Conservation (phyloP, 2,113 vertebrate species). For the Larimichthys polyactis region DNA sequence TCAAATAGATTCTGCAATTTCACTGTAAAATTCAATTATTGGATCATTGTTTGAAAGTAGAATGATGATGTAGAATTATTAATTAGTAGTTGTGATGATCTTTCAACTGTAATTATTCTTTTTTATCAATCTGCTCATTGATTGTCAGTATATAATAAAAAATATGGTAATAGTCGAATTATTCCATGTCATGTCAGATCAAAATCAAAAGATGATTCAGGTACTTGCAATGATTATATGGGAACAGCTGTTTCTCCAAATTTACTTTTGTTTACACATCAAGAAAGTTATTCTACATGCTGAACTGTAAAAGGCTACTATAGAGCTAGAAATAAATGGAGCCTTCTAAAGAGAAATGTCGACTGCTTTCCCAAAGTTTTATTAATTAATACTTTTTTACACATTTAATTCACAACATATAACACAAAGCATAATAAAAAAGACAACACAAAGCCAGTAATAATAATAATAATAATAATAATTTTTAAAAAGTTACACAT, state of each 20-base stretch:
- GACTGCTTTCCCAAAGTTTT: background rate
- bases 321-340: background rate
- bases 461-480: too few species aligned
- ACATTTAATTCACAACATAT: background rate
- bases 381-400: background rate
- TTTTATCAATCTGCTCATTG: background rate
- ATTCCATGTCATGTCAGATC: background rate
- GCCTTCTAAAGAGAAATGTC: background rate
- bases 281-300: background rate
- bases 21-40: background rate
- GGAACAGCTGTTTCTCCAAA: background rate
- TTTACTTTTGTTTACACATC: background rate
- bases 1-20: background rate
- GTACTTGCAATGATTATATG: background rate
- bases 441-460: background rate
- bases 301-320: background rate
- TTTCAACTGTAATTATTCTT: background rate
- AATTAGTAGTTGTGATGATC: background rate
- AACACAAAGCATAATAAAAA: background rate
- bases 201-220: background rate
- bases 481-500: too few species aligned
- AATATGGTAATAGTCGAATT: background rate
- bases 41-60: background rate
- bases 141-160: background rate
- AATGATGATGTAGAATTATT: background rate